Evolutionary conservation across 1,140 invertebrate genomes (phyloP), one percentile per base, ranked within the genome.

Genomic region (Halictus rubicundus): DNA sequence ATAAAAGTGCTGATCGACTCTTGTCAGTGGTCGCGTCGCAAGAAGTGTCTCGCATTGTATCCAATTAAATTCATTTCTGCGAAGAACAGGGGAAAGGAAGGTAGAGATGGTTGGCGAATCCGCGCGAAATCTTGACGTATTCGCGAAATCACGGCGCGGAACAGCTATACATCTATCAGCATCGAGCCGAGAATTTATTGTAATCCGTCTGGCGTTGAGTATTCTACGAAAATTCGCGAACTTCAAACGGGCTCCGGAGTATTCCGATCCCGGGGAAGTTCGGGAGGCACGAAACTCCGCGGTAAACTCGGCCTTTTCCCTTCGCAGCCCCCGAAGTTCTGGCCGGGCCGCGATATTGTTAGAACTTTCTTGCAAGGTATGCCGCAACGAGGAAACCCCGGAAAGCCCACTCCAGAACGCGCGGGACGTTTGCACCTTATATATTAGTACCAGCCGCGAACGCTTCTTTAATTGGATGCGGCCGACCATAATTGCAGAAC

Each of bases 281-380:
- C 65, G 65, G 66, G 69, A 39, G 68, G 66, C 68, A 71, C n/a
- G 71, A 61, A 84, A 87, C 87, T 83, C 81, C 57, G 46, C 54
- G 57, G 66, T n/a, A 72, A 85, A 68, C 63, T 66, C 71, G 70
- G 78, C 78, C 81, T 83, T 57, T 66, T 66, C 82, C 68, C 78
- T 77, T 60, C 76, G 68, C 21, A 52, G 80, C 78, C 27, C 59
- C 1, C 72, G 66, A 81, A 88, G 81, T 86, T 88, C 68, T 69
- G 78, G 70, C 73, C 37, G 76, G 78, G 80, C 76, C 78, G 70
- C 85, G 86, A 88, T 87, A 88, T 88, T 88, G 87, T 88, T 88
- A 81, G 86, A 88, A 88, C 86, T 88, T 88, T 88, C 87, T 81
- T 88, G 86, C 79, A 82, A 87, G 78, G 84, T 87, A 87, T 85